Base-by-base conservation (phyloP, 2,888 invertebrate species). In the Athripsodes cinereus region DNA sequence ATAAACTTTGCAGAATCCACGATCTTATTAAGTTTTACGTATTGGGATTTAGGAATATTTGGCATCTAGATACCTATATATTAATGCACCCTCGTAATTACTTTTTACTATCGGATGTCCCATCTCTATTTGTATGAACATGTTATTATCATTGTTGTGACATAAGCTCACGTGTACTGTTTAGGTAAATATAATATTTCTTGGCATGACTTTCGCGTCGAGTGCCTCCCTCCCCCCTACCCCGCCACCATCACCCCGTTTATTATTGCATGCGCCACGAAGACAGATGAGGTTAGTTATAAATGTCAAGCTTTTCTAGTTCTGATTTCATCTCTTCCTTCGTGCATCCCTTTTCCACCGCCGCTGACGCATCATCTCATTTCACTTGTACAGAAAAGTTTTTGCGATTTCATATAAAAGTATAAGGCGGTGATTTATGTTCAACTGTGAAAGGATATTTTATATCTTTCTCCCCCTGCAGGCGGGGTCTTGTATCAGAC, bases 341-440 rank as follows among this genome's bases (percentile, higher is more conserved):
- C 57, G 51, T 26, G 34, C 59, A 21, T 55, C 60, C 50, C 55
- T 55, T 47, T 60, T 53, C 10, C 51, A 10, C 59, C 52, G 35
- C 21, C 53, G 53, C 49, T 34, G 60, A 51, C 60, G 57, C 60
- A 57, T 60, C 60, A 60, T 60, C 60, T 57, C 57, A 35, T 57
- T 52, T 60, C 60, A 54, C 57, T 53, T 54, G 56, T 53, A 22
- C 60, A 54, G 57, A 60, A 61, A 63, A 64, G 61, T 64, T 64
- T 64, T 64, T 64, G 64, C 64, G 62, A 64, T 64, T 64, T 64
- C 62, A 64, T 64, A 62, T 62, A 64, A 64, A 64, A 64, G 64
- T 64, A 64, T 64, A 62, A 62, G 62, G 59, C 67, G 67, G 65
- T 66, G 65, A 68, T 67, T 68, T 66, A 67, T 67, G 62, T 61